phyloP scores from a whole-genome alignment of 2,797 vertebrate genomes.

The Syngnathus rostellatus region DNA sequence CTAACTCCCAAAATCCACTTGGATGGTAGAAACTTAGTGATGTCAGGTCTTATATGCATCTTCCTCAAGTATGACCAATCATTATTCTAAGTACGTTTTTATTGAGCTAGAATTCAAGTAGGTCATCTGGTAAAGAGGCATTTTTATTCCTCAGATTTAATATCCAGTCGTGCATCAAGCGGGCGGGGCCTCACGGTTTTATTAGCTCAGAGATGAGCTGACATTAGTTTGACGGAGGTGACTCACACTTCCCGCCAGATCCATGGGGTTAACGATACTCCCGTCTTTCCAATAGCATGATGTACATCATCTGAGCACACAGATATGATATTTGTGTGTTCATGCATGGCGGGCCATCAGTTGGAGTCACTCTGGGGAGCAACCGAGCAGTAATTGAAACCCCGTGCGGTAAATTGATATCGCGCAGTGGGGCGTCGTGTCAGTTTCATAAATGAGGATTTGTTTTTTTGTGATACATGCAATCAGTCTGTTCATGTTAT shows the following conservation, averaged over 20 bases:
- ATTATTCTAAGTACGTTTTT: neutral
- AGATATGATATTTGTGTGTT: constrained; percentile 8
- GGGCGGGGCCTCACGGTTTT: constrained; percentile 40
- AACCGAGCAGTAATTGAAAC: constrained; percentile 33
- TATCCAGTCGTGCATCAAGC: constrained; percentile 24
- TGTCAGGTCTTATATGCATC: neutral
- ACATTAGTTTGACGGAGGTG: constrained; percentile 53
- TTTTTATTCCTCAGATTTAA: constrained; percentile 42
- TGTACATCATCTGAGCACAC: constrained; percentile 19
- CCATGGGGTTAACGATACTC: constrained; percentile 46
- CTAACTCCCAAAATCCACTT: constrained; percentile 41
- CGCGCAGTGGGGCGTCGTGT: constrained; percentile 6
- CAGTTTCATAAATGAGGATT: neutral
- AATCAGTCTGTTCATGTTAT: neutral
- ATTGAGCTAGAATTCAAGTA: constrained; percentile 8
- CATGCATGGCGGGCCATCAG: neutral
- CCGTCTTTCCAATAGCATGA: constrained; percentile 28
- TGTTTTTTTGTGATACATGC: neutral
- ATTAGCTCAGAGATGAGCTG: constrained; percentile 58
- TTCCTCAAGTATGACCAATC: neutral
- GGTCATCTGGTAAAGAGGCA: constrained; percentile 23
- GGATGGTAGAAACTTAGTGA: constrained; percentile 12
- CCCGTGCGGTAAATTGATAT: constrained; percentile 20
- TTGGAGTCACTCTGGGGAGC: constrained; percentile 15
- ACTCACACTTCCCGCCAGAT: constrained; percentile 49